phyloP scores from a whole-genome alignment of 2,888 invertebrate genomes.

The Drosophila mettleri region DNA sequence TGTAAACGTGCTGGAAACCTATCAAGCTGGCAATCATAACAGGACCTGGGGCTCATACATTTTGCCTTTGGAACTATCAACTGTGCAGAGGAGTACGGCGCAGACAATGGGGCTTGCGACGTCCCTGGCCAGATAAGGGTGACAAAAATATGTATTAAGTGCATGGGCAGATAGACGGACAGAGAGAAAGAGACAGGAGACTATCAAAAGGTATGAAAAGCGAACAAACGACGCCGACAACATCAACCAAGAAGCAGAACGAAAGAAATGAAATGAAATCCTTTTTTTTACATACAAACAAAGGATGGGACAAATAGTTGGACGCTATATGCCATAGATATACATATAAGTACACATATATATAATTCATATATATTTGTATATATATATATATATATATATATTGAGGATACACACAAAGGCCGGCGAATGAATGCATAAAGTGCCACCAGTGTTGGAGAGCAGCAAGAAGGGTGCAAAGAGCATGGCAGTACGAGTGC shows the following conservation, averaged over 20 bases:
- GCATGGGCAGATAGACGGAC: slow-evolving; percentile 43
- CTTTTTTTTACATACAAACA: slow-evolving; percentile 63
- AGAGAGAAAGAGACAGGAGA: slow-evolving; percentile 14
- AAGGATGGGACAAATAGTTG: slow-evolving; percentile 30
- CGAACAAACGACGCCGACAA: slow-evolving; percentile 61
- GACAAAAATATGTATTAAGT: slow-evolving; percentile 80
- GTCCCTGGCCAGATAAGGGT: slow-evolving; percentile 72
- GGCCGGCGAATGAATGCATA: slow-evolving; percentile 62
- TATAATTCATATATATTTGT: slow-evolving; percentile 1
- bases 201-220: slow-evolving; percentile 61
- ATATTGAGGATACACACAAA: slow-evolving; percentile 52
- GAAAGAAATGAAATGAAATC: slow-evolving; percentile 78
- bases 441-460: slow-evolving; percentile 50
- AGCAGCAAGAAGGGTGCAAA: slow-evolving; percentile 20
- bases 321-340: slow-evolving; percentile 8
- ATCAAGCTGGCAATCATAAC: slow-evolving; percentile 71
- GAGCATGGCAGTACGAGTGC: slow-evolving; percentile 54
- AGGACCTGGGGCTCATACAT: slow-evolving; percentile 42
- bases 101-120: slow-evolving; percentile 65
- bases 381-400: slow-evolving; percentile 2
- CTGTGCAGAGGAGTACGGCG: slow-evolving; percentile 8
- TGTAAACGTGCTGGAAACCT: slow-evolving; percentile 38
- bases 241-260: slow-evolving; percentile 23
- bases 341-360: slow-evolving; percentile 1
- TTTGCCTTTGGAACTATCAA: slow-evolving; percentile 11